Evolutionary conservation across 35 echinoderm and acorn worm genomes (phyloP).

Genomic region (Amphiura filiformis): DNA sequence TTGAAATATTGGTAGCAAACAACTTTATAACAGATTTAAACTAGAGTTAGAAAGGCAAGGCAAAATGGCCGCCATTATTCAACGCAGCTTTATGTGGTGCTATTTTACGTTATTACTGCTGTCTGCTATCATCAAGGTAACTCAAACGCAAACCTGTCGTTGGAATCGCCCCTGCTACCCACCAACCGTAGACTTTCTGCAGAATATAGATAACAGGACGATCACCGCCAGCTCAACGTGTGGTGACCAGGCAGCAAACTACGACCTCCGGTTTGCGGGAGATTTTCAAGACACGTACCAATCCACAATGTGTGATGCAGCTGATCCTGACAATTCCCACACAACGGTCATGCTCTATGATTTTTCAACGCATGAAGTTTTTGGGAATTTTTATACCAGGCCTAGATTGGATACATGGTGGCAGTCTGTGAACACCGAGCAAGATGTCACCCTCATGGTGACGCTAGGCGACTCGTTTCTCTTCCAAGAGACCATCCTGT

Average conservation of each 20-base stretch:
- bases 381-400: slow-evolving; percentile 3
- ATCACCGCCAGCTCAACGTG: slow-evolving; percentile 71
- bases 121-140: neutral
- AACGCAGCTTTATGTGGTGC: neutral
- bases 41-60: neutral
- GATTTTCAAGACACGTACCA: slow-evolving; percentile 9
- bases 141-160: neutral
- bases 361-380: neutral
- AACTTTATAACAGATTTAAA: too few relatives aligned
- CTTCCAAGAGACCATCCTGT: slow-evolving; percentile 52
- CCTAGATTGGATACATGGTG: slow-evolving; percentile 77
- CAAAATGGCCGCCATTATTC: neutral
- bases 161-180: slow-evolving; percentile 75
- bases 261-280: slow-evolving; percentile 9
- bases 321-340: slow-evolving; percentile 42
- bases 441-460: slow-evolving; percentile 39
- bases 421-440: slow-evolving; percentile 62
- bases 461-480: slow-evolving; percentile 65
- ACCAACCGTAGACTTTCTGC: slow-evolving; percentile 57
- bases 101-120: neutral
- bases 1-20: too few relatives aligned
- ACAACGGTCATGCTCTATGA: slow-evolving; percentile 41
- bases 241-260: slow-evolving; percentile 50
- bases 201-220: slow-evolving; percentile 34
- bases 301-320: slow-evolving; percentile 44